Evolutionary conservation across 2,797 vertebrate genomes (phyloP).

Genomic region (Amphiprion clarkii): DNA sequence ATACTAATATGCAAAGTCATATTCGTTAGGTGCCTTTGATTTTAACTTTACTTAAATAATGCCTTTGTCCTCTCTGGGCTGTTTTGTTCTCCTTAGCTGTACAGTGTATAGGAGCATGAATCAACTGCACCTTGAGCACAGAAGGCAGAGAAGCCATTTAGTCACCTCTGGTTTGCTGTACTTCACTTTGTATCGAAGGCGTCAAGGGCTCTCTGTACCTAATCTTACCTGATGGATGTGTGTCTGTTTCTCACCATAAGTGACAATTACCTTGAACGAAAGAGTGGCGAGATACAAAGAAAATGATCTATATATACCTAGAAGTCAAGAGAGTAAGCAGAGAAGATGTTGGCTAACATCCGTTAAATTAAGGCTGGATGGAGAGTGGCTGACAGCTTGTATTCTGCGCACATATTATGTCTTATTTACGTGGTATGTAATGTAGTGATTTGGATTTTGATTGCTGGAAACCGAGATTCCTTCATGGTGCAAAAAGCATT

Average conservation of each 20-base stretch:
- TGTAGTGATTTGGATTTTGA: conserved; percentile 39
- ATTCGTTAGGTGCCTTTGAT: conserved; percentile 27
- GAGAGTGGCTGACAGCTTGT: neutral
- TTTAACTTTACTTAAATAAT: conserved; percentile 16
- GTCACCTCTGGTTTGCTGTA: conserved; percentile 23
- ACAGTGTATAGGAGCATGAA: conserved; percentile 35
- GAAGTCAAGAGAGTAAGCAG: conserved; percentile 12
- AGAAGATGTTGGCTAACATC: neutral
- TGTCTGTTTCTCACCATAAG: conserved; percentile 26
- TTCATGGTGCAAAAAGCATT: conserved; percentile 35
- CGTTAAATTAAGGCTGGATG: neutral
- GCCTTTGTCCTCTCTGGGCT: conserved; percentile 7
- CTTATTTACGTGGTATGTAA: conserved; percentile 14
- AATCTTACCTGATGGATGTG: conserved; percentile 55
- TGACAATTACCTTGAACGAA: conserved; percentile 61
- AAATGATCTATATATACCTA: conserved; percentile 32
- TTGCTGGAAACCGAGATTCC: conserved; percentile 7
- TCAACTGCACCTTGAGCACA: conserved; percentile 47
- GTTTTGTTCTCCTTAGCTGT: conserved; percentile 6
- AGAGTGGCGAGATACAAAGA: conserved; percentile 21
- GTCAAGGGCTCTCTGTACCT: conserved; percentile 46
- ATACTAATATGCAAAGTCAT: conserved; percentile 28
- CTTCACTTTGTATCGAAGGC: conserved; percentile 52
- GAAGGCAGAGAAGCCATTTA: conserved; percentile 13
- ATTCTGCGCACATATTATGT: neutral